These are phyloP conservation scores for Callaeas wilsoni DNA, from an alignment of 2,113 vertebrate species.

Conservation along the genomic window DNA sequence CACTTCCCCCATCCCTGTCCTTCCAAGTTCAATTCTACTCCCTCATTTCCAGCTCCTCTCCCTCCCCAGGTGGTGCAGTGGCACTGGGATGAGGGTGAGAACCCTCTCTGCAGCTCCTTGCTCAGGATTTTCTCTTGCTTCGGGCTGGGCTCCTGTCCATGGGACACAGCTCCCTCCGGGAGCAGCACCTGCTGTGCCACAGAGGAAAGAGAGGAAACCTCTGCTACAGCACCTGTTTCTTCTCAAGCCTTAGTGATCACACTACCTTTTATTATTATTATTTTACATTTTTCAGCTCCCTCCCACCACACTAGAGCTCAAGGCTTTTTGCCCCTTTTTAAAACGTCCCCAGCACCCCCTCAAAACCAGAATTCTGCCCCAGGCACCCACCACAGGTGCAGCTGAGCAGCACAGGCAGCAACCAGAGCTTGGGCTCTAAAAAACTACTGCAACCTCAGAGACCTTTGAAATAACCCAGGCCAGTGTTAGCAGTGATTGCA, in stretches of 20 bases:
- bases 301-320: fast-evolving
- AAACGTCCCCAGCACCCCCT: fast-evolving
- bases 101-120: background rate
- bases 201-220: background rate
- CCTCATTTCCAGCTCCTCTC: background rate
- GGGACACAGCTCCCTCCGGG: fast-evolving
- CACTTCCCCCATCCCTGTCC: fast-evolving
- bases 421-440: fast-evolving
- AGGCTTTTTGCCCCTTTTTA: fast-evolving
- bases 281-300: background rate
- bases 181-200: fast-evolving
- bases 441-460: fast-evolving
- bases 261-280: too few species aligned
- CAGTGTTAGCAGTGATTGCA: background rate
- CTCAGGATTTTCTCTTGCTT: background rate
- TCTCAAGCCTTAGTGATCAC: fast-evolving
- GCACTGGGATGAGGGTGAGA: fast-evolving
- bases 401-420: fast-evolving
- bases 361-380: fast-evolving
- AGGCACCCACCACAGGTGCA: fast-evolving
- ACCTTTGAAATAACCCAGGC: background rate
- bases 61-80: fast-evolving
- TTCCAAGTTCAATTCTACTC: background rate
- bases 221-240: too few species aligned
- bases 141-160: fast-evolving